Conservation (phyloP, 2,888 invertebrate genomes). For the Eristalinus aeneus region DNA sequence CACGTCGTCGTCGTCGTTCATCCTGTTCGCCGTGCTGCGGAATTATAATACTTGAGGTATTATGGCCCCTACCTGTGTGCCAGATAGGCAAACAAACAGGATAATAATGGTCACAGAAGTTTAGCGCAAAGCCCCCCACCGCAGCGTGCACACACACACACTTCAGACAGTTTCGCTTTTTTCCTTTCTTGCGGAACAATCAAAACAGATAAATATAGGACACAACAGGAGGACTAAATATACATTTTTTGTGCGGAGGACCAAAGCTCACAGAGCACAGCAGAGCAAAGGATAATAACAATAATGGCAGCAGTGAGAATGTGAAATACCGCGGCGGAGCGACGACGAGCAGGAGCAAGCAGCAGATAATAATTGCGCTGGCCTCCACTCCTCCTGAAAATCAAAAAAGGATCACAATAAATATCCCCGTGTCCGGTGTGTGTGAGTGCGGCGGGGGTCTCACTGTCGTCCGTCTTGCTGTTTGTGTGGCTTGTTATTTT, state of each 20-base stretch:
- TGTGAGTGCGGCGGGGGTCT: background rate
- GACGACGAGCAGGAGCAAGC: constrained; percentile 14
- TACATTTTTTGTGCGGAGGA: constrained; percentile 20
- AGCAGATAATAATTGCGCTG: constrained; percentile 51
- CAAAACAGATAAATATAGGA: constrained; percentile 62
- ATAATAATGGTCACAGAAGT: constrained; percentile 67
- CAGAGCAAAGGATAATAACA: constrained; percentile 60
- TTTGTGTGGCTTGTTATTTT: constrained; percentile 3
- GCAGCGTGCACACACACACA: constrained; percentile 25
- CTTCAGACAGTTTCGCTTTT: constrained; percentile 3
- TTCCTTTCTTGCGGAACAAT: constrained; percentile 26
- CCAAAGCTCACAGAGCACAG: constrained; percentile 37
- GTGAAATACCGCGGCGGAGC: constrained; percentile 50
- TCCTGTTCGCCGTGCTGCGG: constrained; percentile 56
- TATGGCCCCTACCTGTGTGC: constrained; percentile 49
- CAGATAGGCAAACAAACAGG: constrained; percentile 64
- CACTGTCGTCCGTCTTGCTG: constrained; percentile 1
- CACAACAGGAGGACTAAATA: constrained; percentile 26
- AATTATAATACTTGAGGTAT: constrained; percentile 70
- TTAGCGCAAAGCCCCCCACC: constrained; percentile 58
- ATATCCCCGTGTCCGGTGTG: constrained; percentile 41
- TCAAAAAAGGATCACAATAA: constrained; percentile 68
- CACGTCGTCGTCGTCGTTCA: background rate
- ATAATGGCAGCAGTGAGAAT: constrained; percentile 62
- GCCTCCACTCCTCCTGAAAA: constrained; percentile 22